A percentile compares a stretch with the other conserved stretches of the same genome.
Conservation (phyloP, 2,888 invertebrate species). For the Agrochola lota region DNA sequence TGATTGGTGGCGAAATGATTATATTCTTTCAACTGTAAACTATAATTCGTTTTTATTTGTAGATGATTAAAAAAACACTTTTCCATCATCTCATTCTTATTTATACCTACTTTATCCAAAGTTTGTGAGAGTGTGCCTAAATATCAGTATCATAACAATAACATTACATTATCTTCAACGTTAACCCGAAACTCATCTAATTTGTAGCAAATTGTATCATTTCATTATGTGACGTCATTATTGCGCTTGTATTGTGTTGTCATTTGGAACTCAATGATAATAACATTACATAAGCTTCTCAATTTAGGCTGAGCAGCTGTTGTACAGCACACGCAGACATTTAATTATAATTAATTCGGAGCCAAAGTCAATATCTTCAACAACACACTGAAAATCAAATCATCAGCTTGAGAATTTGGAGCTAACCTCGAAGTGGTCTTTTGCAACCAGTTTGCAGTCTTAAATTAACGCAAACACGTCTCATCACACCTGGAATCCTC, state of each 20-base stretch:
- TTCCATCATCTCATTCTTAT: neutral
- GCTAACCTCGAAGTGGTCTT: neutral
- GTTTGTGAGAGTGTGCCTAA: neutral
- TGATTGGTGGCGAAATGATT: neutral
- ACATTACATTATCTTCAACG: conserved; percentile 17
- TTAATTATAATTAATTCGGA: conserved; percentile 27
- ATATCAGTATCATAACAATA: conserved; percentile 11
- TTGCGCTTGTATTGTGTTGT: conserved; percentile 24
- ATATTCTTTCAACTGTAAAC: neutral
- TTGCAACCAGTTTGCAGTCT: too few relatives aligned
- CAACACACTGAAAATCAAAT: conserved; percentile 3
- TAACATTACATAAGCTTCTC: conserved; percentile 44
- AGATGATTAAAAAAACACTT: too few relatives aligned
- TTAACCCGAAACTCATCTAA: conserved; percentile 44
- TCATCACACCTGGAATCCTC: too few relatives aligned
- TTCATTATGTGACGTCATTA: conserved; percentile 46
- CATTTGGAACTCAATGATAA: conserved; percentile 47
- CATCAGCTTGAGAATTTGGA: neutral
- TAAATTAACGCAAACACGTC: too few relatives aligned
- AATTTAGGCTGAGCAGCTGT: conserved; percentile 42
- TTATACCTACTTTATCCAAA: neutral
- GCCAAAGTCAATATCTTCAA: conserved; percentile 7
- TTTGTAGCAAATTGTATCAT: conserved; percentile 40
- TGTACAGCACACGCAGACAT: conserved; percentile 20
- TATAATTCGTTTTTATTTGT: neutral